Evolutionary conservation across 1,140 invertebrate genomes (phyloP).

Genomic region (Drosophila pachea): DNA sequence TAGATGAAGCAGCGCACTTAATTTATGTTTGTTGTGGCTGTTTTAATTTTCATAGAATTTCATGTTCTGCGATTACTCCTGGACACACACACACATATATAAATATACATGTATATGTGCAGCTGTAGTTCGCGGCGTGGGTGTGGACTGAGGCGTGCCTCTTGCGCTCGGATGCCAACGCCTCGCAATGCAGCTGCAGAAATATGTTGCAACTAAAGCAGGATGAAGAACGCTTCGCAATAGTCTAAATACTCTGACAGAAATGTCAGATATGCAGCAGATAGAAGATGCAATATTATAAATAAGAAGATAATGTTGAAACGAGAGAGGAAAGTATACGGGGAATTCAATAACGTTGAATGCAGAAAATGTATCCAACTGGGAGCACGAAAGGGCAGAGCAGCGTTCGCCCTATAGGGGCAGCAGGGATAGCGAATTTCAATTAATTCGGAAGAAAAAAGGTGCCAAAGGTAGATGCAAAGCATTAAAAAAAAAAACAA

Average conservation of each 20-base stretch:
- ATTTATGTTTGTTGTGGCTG: slow-evolving; percentile 42
- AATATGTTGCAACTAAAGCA: slow-evolving; percentile 7
- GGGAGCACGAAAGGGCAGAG: too few species aligned
- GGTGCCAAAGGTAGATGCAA: too few species aligned
- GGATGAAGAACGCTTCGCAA: too few species aligned
- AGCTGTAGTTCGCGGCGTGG: not conserved
- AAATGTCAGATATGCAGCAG: not conserved
- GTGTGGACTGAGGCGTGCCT: not conserved
- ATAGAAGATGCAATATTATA: not conserved
- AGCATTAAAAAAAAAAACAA: too few species aligned
- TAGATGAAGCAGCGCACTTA: slow-evolving; percentile 31
- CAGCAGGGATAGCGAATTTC: too few species aligned
- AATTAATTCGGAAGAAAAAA: too few species aligned
- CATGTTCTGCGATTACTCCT: slow-evolving; percentile 32
- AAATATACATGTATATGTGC: not conserved
- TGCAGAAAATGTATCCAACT: too few species aligned
- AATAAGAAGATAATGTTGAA: not conserved
- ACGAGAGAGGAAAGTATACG: not conserved
- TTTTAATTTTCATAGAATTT: slow-evolving; percentile 38
- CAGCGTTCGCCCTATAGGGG: too few species aligned
- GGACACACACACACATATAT: not conserved
- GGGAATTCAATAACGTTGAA: too few species aligned
- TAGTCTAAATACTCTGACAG: slow-evolving; percentile 4
- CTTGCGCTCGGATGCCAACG: slow-evolving; percentile 9
- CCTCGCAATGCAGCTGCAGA: slow-evolving; percentile 8